phyloP scores from a whole-genome alignment of 2,888 invertebrate species.

The Tiphia femorata region DNA sequence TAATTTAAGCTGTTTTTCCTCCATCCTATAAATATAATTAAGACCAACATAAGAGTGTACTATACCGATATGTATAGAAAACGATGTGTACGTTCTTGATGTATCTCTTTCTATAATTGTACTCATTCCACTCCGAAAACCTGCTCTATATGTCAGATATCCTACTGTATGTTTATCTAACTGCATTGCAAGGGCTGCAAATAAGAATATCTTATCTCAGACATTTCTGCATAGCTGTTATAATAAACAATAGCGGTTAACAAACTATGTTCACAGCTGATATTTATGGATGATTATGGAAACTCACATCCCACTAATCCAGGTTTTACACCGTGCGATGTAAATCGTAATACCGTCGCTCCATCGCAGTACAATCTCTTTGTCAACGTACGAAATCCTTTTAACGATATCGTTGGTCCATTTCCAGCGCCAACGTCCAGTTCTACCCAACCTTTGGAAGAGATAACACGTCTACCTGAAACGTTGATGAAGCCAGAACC shows the following conservation, averaged over 20 bases:
- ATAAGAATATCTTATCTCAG: conserved; percentile 4
- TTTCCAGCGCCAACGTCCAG: conserved; percentile 87
- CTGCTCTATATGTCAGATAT: conserved; percentile 86
- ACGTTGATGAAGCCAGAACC: conserved; percentile 84
- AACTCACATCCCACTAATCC: conserved; percentile 82
- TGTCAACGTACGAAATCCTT: conserved; percentile 82
- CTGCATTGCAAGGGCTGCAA: conserved; percentile 83
- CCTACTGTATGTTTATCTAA: conserved; percentile 90
- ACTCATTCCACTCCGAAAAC: conserved; percentile 76
- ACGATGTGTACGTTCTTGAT: conserved; percentile 53
- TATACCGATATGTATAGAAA: conserved; percentile 83
- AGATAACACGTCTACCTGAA: conserved; percentile 82
- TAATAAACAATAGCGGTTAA: not conserved
- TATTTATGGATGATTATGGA: not conserved
- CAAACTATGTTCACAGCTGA: not conserved
- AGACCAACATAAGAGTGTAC: conserved; percentile 83
- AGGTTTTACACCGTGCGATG: conserved; percentile 81
- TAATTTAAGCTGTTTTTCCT: conserved; percentile 83
- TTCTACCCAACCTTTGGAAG: conserved; percentile 91
- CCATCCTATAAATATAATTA: conserved; percentile 84
- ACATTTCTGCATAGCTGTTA: not conserved
- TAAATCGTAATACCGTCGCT: conserved; percentile 82
- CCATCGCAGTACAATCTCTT: conserved; percentile 83
- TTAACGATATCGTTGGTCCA: conserved; percentile 83
- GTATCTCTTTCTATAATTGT: conserved; percentile 85